Conservation (phyloP, 2,888 invertebrate genomes). For the Erebia epiphron region DNA sequence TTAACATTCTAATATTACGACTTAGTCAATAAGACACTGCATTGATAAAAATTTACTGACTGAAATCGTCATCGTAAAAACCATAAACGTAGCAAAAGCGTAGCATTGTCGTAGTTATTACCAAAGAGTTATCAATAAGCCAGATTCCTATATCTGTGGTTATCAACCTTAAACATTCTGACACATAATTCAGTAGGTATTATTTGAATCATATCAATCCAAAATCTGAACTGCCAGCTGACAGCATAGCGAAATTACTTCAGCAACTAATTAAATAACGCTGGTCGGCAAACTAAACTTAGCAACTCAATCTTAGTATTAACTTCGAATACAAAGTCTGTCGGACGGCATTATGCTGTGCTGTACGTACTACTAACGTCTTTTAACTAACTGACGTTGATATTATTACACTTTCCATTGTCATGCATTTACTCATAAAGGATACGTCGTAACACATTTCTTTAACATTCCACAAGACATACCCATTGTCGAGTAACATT, state of each 20-base stretch:
- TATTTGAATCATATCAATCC: no score
- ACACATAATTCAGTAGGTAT: no score
- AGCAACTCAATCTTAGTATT: conserved; percentile 14
- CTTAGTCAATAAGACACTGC: no score
- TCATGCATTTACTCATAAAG: background rate
- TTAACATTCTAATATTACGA: background rate
- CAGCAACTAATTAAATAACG: conserved; percentile 14
- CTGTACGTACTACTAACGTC: background rate
- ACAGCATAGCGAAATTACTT: conserved; percentile 10
- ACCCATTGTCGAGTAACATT: background rate
- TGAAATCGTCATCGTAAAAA: no score
- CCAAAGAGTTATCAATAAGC: no score
- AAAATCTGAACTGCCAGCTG: background rate
- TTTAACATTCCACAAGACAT: background rate
- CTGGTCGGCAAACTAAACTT: conserved; percentile 6
- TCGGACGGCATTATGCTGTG: conserved; percentile 5
- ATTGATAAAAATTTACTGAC: no score
- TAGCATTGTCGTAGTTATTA: no score
- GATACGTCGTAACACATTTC: background rate
- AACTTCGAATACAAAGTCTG: conserved; percentile 13
- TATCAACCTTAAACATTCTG: no score
- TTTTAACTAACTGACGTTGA: background rate
- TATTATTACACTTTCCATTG: background rate
- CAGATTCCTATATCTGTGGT: no score
- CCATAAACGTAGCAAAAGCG: no score